Evolutionary conservation across 1,140 invertebrate genomes (phyloP), one percentile per base, ranked within the genome.

Genomic region (Chionoecetes opilio): DNA sequence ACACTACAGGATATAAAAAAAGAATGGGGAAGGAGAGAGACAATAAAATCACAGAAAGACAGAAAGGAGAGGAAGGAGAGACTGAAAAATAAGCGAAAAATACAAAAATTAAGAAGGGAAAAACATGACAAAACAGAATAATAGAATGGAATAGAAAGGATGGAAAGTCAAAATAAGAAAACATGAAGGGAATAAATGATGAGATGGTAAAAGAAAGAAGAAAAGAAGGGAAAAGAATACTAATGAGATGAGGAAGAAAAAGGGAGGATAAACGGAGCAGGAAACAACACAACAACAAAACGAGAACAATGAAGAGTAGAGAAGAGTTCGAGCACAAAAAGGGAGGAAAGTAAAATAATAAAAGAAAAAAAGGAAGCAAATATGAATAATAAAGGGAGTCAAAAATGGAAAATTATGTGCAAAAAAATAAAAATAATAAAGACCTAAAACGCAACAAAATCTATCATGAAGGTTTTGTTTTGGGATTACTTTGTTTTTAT

Each of bases 121-220:
- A n/a, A 75, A 26, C n/a, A 75, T 75, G n/a, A 75, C n/a, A 75
- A 75, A 75, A 75, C n/a, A n/a, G n/a, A 75, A 75, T n/a, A 75
- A 75, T n/a, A 75, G 63, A 26, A 75, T 5, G n/a, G 21, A 75
- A 75, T n/a, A 75, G n/a, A 75, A 75, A 75, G 63, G 21, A 26
- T n/a, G n/a, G n/a, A n/a, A 75, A 75, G 63, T 21, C 11, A 75
- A 75, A 21, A 75, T n/a, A 21, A 75, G 6, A n/a, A n/a, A 75
- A 75, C 5, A 75, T n/a, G 63, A n/a, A 75, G 21, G 8, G 2
- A 53, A 53, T 9, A 53, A 53, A 2, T n/a, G n/a, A 53, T 2
- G 9, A 53, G 11, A 53, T 53, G 46, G 46, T 53, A 53, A 53
- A 17, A 75, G 21, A 75, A 26, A n/a, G 41, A 75, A n/a, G 63